Evolutionary conservation across 2,888 invertebrate species (phyloP).

Genomic region (Watsonalla binaria): DNA sequence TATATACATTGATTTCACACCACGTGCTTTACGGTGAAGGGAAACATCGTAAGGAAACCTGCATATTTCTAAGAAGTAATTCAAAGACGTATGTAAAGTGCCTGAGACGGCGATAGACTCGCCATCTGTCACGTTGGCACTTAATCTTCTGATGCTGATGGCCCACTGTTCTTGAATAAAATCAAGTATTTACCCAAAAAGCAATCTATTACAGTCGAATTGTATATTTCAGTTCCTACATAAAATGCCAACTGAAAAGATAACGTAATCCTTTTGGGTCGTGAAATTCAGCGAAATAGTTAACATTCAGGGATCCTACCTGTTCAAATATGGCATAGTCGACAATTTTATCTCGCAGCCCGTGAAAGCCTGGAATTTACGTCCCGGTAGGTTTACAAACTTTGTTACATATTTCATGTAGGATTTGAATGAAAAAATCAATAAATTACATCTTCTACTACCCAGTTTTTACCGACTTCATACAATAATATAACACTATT

Average conservation of each 20-base stretch:
- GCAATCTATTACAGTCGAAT: not conserved
- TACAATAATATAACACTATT: too few species aligned
- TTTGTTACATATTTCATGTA: slow-evolving; percentile 5
- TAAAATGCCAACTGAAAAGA: not conserved
- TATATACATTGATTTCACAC: too few species aligned
- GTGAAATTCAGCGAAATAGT: not conserved
- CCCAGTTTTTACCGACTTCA: too few species aligned
- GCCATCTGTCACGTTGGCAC: too few species aligned
- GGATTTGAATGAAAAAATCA: not conserved
- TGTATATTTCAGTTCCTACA: not conserved
- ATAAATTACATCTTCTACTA: too few species aligned
- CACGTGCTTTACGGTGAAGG: too few species aligned
- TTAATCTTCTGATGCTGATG: too few species aligned
- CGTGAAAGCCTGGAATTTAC: slow-evolving; percentile 23
- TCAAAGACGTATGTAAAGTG: too few species aligned
- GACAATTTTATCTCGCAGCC: slow-evolving; percentile 15
- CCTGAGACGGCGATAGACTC: too few species aligned
- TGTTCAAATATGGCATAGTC: not conserved
- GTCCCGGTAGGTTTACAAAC: slow-evolving; percentile 27
- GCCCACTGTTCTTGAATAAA: not conserved
- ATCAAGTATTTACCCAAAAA: not conserved
- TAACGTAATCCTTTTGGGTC: not conserved
- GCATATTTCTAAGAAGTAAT: too few species aligned
- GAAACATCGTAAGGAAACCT: too few species aligned
- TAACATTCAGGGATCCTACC: not conserved